Conservation (phyloP, 1,140 invertebrate genomes). For the Drosophila albomicans region DNA sequence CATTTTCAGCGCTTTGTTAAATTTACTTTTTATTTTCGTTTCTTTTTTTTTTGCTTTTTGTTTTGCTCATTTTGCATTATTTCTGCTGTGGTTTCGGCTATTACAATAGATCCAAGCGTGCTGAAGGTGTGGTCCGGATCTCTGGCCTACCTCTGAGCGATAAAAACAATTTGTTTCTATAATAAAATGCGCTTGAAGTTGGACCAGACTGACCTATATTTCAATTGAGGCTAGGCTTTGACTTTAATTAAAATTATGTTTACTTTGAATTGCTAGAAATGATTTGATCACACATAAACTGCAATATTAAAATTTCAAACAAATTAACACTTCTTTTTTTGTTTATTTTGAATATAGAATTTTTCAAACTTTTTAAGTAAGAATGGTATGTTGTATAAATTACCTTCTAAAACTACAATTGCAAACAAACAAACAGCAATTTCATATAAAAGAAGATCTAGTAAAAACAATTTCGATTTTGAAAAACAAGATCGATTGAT, state of each 20-base stretch:
- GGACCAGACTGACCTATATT: conserved; percentile 17
- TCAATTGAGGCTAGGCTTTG: not conserved
- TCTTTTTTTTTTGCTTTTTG: not conserved
- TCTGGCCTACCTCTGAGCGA: conserved; percentile 24
- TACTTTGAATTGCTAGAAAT: not conserved
- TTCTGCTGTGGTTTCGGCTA: conserved; percentile 14
- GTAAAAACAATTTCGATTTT: too few relatives aligned
- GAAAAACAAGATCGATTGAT: too few relatives aligned
- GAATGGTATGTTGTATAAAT: too few relatives aligned
- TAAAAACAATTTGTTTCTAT: conserved; percentile 39
- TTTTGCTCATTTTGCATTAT: conserved; percentile 17
- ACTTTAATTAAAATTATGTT: not conserved
- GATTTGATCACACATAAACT: not conserved
- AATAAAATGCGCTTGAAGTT: conserved; percentile 23
- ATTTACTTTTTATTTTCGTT: conserved; percentile 16
- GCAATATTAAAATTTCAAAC: too few relatives aligned
- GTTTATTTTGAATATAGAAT: too few relatives aligned
- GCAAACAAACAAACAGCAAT: too few relatives aligned
- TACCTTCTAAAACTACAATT: too few relatives aligned
- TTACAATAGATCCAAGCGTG: conserved; percentile 32
- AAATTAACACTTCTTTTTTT: too few relatives aligned
- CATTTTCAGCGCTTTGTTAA: conserved; percentile 53
- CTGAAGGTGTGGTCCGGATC: conserved; percentile 54
- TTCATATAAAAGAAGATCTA: too few relatives aligned
- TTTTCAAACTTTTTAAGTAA: too few relatives aligned